Base-by-base conservation (phyloP, 2,113 vertebrate species). In the Anguilla rostrata region DNA sequence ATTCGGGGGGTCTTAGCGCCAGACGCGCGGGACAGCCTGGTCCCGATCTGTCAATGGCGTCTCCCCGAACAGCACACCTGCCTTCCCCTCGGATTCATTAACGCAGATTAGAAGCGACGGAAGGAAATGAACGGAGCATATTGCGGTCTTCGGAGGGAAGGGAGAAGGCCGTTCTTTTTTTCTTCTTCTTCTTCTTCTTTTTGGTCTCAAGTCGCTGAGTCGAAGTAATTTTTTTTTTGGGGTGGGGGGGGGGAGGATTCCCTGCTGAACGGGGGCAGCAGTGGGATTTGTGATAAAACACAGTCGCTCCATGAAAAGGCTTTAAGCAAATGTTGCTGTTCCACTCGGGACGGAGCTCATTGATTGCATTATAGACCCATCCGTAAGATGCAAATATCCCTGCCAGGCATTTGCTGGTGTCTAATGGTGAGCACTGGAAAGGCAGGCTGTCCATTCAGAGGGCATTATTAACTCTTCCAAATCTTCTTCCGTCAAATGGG, bases 261-360 rank as follows among this genome's bases (percentile, higher is more conserved):
- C 95, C 94, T 22, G 20, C 91, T 94, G 95, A 94, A 94, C 94
- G 93, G 93, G 94, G 95, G 94, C 93, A 4, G 94, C 94, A 94
- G 95, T 95, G 94, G 94, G 95, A 96, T 96, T 96, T 96, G 94
- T 95, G 95, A 96, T 95, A 96, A 96, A 95, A 96, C 95, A 95
- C 94, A 94, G 94, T 18, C 95, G 95, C 95, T 95, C 95, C 93
- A 96, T 95, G 96, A 95, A 97, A 84, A 95, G 95, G 96, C 92
- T 94, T 96, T 97, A 96, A 96, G 95, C 95, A 96, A 96, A 96
- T 95, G 94, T 94, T 95, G 95, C 94, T 92, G 90, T 94, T 95
- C 94, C 95, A 95, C 95, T 91, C 92, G 95, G 96, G 95, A 94
- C 90, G 90, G 91, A 90, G 91, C 91, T 91, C 93, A 94, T 93